Conservation (phyloP, 2,113 vertebrate species). For the Ramphastos sulfuratus region DNA sequence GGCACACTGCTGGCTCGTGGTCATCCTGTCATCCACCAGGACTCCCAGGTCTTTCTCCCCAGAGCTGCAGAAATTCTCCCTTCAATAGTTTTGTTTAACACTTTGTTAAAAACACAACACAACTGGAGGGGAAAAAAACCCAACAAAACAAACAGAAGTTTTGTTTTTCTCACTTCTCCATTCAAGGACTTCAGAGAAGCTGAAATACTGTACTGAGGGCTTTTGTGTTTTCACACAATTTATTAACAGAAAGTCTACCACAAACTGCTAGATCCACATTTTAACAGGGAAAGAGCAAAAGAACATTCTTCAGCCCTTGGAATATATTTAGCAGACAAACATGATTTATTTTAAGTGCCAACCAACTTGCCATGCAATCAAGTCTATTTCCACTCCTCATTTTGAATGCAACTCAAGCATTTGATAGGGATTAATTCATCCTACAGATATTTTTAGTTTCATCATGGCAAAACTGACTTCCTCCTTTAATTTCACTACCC, state of each 20-base stretch:
- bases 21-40: no score
- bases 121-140: accelerated
- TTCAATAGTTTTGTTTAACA: neutral
- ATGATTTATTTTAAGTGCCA: slow-evolving; percentile 37
- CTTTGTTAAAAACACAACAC: neutral
- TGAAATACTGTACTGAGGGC: neutral
- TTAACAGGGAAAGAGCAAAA: neutral
- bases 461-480: neutral
- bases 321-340: slow-evolving; percentile 53
- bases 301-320: neutral
- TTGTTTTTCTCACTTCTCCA: neutral
- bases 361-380: slow-evolving; percentile 44
- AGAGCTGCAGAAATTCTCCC: neutral
- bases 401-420: slow-evolving; percentile 11
- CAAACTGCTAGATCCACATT: neutral
- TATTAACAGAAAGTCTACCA: neutral
- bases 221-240: neutral
- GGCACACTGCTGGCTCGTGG: no score
- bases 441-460: slow-evolving; percentile 36
- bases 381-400: slow-evolving; percentile 34
- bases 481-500: neutral
- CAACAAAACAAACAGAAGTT: neutral
- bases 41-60: no score
- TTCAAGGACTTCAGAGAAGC: neutral
- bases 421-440: slow-evolving; percentile 23